Percentiles rank a stretch among this genome's conserved stretches.
Evolutionary conservation across 2,113 vertebrate species (phyloP).

Genomic region (Urocitellus parryii): DNA sequence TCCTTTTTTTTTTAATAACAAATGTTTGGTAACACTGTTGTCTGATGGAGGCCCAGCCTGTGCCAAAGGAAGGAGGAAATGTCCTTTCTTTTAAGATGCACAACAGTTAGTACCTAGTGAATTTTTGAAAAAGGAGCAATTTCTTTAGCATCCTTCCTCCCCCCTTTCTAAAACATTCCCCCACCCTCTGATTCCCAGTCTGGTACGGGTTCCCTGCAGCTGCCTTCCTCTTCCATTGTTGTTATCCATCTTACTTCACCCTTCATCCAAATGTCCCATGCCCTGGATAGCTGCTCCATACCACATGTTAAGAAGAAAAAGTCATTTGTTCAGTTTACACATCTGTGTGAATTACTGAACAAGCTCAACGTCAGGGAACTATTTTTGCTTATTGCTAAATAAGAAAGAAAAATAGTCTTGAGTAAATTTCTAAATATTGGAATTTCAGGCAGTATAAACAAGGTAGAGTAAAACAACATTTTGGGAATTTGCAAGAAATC

Average conservation of each 20-base stretch:
- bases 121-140: not conserved
- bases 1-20: not conserved
- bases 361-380: not conserved
- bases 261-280: not conserved
- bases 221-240: not conserved
- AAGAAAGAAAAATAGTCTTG: not conserved
- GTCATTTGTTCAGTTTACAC: not conserved
- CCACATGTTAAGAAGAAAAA: not conserved
- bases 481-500: not conserved
- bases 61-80: not conserved
- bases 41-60: not conserved
- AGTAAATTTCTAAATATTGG: not conserved
- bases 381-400: conserved; percentile 7
- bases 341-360: not conserved
- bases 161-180: not conserved
- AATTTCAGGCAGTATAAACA: not conserved
- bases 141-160: not conserved
- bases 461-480: not conserved
- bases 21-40: not conserved
- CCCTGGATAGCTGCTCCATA: not conserved
- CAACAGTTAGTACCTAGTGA: not conserved
- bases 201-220: not conserved
- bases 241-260: not conserved
- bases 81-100: not conserved
- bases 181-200: not conserved